Percentiles rank a stretch among this genome's conserved stretches.
Evolutionary conservation across 2,797 vertebrate species (phyloP).

Genomic region (Centropyge bicolor): DNA sequence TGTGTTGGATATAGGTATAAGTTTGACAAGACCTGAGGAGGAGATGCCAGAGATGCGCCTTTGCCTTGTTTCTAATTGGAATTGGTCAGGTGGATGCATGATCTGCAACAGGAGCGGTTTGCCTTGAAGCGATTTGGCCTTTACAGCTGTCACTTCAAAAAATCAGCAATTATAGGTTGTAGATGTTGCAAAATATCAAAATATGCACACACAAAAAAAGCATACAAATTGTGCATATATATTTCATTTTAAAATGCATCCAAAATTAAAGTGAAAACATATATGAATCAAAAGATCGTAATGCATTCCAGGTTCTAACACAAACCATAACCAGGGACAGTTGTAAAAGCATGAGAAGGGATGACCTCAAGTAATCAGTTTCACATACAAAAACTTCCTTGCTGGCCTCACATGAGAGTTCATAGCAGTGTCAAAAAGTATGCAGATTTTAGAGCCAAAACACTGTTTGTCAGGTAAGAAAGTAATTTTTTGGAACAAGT

Average conservation of each 20-base stretch:
- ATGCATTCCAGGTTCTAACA: not conserved
- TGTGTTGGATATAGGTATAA: not conserved
- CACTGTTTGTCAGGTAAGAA: too few species aligned
- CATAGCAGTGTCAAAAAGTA: too few species aligned
- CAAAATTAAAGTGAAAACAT: not conserved
- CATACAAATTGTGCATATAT: not conserved
- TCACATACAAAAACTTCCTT: too few species aligned
- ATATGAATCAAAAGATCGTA: not conserved
- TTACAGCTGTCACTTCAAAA: not conserved
- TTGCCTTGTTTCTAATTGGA: not conserved
- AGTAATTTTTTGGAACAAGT: too few species aligned
- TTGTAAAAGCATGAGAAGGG: too few species aligned
- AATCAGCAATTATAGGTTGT: not conserved
- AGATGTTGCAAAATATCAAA: not conserved
- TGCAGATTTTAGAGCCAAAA: too few species aligned
- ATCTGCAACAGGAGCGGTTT: constrained; percentile 27
- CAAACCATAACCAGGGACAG: not conserved
- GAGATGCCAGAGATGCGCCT: not conserved
- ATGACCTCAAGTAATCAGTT: too few species aligned
- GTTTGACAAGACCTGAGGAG: not conserved
- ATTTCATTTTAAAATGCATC: not conserved
- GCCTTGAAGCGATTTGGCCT: constrained; percentile 10
- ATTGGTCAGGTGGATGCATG: not conserved
- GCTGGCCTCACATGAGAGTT: too few species aligned
- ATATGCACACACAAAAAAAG: not conserved